Evolutionary conservation across 2,113 vertebrate genomes (phyloP).

Genomic region (Antigone vipio): DNA sequence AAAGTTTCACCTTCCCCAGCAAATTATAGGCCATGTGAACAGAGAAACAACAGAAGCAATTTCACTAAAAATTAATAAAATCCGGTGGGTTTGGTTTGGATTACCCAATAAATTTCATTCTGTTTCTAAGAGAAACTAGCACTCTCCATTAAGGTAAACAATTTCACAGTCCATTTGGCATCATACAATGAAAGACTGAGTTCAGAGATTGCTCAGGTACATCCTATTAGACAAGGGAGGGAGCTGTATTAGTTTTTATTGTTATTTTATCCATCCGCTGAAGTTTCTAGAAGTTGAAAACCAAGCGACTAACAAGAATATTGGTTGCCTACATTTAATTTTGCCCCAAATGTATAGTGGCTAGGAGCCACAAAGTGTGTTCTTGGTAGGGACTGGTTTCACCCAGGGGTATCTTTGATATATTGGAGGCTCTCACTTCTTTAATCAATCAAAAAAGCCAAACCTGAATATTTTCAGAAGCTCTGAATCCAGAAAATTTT

Average conservation of each 20-base stretch:
- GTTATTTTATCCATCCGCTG: neutral
- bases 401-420: neutral
- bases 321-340: neutral
- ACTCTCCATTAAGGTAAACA: slow-evolving; percentile 39
- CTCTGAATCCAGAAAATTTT: neutral
- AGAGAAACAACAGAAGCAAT: neutral
- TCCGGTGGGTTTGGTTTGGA: neutral
- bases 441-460: neutral
- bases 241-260: neutral
- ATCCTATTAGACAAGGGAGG: neutral
- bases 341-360: neutral
- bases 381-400: neutral
- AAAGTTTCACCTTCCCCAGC: neutral
- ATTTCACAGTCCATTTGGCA: slow-evolving; percentile 58
- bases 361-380: neutral
- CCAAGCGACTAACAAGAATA: neutral
- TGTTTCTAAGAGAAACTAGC: slow-evolving; percentile 8
- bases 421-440: neutral
- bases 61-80: neutral
- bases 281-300: neutral
- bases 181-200: neutral
- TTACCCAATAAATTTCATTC: slow-evolving; percentile 8
- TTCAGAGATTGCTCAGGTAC: neutral
- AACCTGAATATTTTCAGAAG: neutral
- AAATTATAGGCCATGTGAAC: neutral